Evolutionary conservation across 2,888 invertebrate species (phyloP), one percentile per base, ranked within the genome.

Genomic region (Cecidostiba fungosa): DNA sequence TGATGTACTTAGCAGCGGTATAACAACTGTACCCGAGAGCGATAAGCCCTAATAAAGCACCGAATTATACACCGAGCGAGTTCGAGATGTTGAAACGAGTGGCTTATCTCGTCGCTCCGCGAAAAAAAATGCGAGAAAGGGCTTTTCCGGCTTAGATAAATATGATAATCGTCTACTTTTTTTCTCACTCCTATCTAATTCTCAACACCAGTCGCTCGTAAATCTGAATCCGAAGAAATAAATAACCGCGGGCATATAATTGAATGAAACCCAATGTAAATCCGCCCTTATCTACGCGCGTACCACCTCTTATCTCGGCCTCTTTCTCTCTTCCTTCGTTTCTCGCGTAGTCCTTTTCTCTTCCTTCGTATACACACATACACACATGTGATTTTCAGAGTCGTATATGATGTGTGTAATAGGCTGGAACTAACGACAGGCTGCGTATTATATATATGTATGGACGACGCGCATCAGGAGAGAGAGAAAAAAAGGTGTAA

Each of bases 391-490:
- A 70, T 80, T 69, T 76, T 26, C 70, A 59, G 62, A 72, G 72
- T 85, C 81, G 81, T 59, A 81, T 81, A 81, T 81, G 85, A 81
- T 81, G 81, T 77, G 81, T 70, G 81, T 85, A 85, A 85, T 85
- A 85, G 62, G 77, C 81, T 81, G 85, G 74, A 85, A 85, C 80
- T 85, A 81, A 85, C 85, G 81, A 77, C 77, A n/a, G 76, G 76
- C 59, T 59, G 79, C 74, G 54, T 59, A 23, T 29, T 50, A 16
- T 16, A 29, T 70, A 4, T 69, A 14, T 39, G n/a, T 6, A 43
- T 23, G 32, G 26, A 19, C 4, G 70, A 36, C 66, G 74, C 36
- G 50, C 36, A 36, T 36, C 36, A 29, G 73, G 29, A 26, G 79
- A 77, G 39, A 70, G 50, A 50, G 32, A 6, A 84, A 83, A 72